These are phyloP conservation scores for Heliconius cydno DNA, from an alignment of 2,888 invertebrate species.

Conservation along the genomic window DNA sequence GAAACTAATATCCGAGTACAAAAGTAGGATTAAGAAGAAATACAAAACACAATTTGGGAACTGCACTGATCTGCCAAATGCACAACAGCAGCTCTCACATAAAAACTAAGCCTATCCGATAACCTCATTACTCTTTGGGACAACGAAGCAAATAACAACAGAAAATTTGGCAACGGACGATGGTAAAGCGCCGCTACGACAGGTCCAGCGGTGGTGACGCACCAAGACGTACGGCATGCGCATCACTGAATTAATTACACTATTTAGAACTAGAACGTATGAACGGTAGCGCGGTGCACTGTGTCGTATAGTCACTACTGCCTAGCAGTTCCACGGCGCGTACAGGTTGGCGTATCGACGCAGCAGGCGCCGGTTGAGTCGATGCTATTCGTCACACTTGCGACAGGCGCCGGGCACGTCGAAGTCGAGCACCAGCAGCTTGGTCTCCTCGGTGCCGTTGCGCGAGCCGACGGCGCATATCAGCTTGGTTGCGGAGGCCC, in stretches of 20 bases:
- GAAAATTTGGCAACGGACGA: slow-evolving; percentile 71
- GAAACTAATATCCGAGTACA: not conserved
- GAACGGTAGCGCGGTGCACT: slow-evolving; percentile 47
- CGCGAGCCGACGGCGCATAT: slow-evolving; percentile 99
- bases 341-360: slow-evolving; percentile 76
- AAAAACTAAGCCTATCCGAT: slow-evolving; percentile 63
- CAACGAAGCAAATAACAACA: slow-evolving; percentile 65
- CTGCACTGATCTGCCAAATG: not conserved
- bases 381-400: slow-evolving; percentile 82
- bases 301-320: not conserved
- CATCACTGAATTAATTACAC: slow-evolving; percentile 55
- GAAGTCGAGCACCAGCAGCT: slow-evolving; percentile 98
- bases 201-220: not conserved
- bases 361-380: slow-evolving; percentile 76
- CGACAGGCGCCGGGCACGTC: slow-evolving; percentile 90
- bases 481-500: slow-evolving; percentile 96
- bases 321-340: slow-evolving; percentile 76
- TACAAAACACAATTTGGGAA: not conserved
- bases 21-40: not conserved
- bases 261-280: slow-evolving; percentile 56
- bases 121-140: slow-evolving; percentile 75
- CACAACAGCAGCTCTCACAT: slow-evolving; percentile 24
- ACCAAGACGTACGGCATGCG: slow-evolving; percentile 41
- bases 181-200: slow-evolving; percentile 61
- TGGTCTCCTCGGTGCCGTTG: slow-evolving; percentile 99